These are phyloP conservation scores for Cryptus viduatorius DNA, from an alignment of 2,888 invertebrate genomes.

Conservation along the genomic window DNA sequence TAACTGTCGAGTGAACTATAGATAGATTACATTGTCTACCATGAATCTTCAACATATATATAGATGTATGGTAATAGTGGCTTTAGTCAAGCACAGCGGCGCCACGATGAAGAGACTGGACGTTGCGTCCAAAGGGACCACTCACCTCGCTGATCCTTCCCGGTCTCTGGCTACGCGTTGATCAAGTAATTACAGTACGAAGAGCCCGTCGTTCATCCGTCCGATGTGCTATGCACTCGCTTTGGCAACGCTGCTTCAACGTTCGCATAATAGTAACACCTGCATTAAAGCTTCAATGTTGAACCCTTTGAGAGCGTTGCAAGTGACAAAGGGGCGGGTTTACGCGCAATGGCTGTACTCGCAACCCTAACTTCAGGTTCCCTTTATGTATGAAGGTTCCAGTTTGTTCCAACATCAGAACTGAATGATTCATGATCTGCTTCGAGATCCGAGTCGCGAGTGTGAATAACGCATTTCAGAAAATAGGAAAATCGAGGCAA, in stretches of 20 bases:
- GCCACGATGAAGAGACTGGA: constrained; percentile 53
- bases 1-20: constrained; percentile 42
- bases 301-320: neutral
- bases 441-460: neutral
- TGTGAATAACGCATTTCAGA: constrained; percentile 10
- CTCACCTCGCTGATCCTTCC: constrained; percentile 33
- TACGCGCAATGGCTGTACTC: neutral
- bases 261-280: neutral
- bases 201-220: constrained; percentile 3
- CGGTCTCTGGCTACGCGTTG: constrained; percentile 32
- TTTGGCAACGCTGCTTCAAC: neutral
- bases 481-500: neutral
- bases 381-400: too few species aligned
- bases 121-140: constrained; percentile 35
- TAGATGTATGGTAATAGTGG: constrained; percentile 33
- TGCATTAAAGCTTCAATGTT: neutral
- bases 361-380: too few species aligned
- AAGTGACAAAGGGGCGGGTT: neutral
- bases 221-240: neutral
- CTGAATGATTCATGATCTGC: too few species aligned
- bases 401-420: too few species aligned
- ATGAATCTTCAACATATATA: neutral
- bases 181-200: constrained; percentile 43
- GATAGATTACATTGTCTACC: neutral
- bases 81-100: constrained; percentile 23